Base-by-base conservation (phyloP, 2,113 vertebrate genomes). In the Leiothrix lutea region DNA sequence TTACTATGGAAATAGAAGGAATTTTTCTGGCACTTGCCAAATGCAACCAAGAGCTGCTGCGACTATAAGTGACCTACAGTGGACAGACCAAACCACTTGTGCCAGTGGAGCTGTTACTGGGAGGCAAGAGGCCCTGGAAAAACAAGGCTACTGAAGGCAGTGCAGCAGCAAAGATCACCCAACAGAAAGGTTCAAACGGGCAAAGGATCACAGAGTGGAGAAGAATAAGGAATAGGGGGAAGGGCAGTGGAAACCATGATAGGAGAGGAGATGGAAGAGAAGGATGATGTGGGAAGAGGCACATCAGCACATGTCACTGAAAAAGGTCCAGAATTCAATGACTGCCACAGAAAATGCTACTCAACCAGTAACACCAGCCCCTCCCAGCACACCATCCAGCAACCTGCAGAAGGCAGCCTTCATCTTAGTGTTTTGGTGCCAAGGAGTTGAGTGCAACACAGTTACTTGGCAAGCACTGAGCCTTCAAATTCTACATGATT, bases 401-500 rank as follows among this genome's bases (percentile, higher is more conserved):
- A 90, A 73, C 58, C 62, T 94, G 84, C 35, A 65, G 50, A 85
- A 91, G 62, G 74, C 67, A 80, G 82, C 35, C 47, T 86, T 78
- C 71, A 35, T n/a, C 51, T 50, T 12, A 40, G 31, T 28, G 15
- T 51, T 73, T 56, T 67, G 74, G 51, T 78, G 85, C 92, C 58
- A 77, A 72, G 73, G 26, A 81, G 35, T 13, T 85, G 93, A 91
- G 66, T 44, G 42, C 58, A 73, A 36, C 72, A 50, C 54, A 88
- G 87, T 70, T 85, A 72, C 61, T 73, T 94, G 92, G 90, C 92
- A 95, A 83, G 85, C 74, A 77, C 5, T 5, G 35, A 72, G 19
- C 50, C 79, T 93, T 83, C 67, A 72, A 58, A 94, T 89, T 94
- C 62, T 92, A 80, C 54, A 77, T 58, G 71, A 45, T 23, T 92